A percentile compares a stretch with the other conserved stretches of the same genome.
Conservation (phyloP, 2,888 invertebrate genomes). For the Abrostola triplasia region DNA sequence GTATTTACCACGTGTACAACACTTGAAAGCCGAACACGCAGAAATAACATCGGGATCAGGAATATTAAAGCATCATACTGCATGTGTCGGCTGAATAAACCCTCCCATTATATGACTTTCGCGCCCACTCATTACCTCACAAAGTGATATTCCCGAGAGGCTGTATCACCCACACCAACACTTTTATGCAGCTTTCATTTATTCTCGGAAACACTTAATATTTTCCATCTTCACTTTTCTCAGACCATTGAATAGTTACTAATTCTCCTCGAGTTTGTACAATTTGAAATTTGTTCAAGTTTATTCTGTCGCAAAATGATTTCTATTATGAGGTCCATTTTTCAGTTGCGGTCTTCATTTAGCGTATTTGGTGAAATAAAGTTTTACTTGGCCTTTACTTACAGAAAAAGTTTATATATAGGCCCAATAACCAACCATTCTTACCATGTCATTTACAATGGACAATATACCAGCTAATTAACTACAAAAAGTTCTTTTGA, state of each 20-base stretch:
- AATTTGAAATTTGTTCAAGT: constrained; percentile 11
- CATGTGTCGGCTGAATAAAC: constrained; percentile 6
- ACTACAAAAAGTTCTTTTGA: neutral
- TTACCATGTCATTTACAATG: neutral
- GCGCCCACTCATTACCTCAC: constrained; percentile 11
- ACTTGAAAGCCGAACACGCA: no score
- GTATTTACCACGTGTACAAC: no score
- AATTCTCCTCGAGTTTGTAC: constrained; percentile 34
- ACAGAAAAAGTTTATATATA: neutral
- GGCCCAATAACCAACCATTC: neutral
- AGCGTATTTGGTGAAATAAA: neutral
- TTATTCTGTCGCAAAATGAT: constrained; percentile 27
- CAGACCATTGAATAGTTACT: constrained; percentile 48
- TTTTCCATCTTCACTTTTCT: constrained; percentile 38
- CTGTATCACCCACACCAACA: constrained; percentile 5
- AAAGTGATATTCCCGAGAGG: constrained; percentile 12
- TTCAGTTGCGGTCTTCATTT: constrained; percentile 2
- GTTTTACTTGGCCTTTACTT: neutral
- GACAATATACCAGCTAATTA: neutral
- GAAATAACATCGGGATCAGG: no score
- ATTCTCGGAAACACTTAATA: constrained; percentile 26
- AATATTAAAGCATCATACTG: constrained; percentile 5
- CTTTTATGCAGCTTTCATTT: constrained; percentile 26
- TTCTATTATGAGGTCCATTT: constrained; percentile 10
- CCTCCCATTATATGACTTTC: constrained; percentile 12